Evolutionary conservation across 1,140 invertebrate species (phyloP), one percentile per base, ranked within the genome.

Genomic region (Zophobas morio): DNA sequence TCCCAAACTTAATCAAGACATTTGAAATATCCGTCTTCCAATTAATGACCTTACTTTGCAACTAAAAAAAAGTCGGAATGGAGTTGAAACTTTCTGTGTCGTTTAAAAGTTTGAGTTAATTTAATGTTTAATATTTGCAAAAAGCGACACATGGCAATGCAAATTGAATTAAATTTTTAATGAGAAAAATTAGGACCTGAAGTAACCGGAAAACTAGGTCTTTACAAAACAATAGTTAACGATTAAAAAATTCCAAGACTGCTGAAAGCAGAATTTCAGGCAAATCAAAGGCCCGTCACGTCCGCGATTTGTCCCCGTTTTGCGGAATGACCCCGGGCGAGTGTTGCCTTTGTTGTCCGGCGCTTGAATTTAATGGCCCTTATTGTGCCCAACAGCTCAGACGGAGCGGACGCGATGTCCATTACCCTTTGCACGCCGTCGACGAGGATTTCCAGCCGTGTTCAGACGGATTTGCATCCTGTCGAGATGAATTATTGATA

Each of bases 301-400:
- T 6, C 34, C n/a, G 32, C 47, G 53, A 72, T 37, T 54, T 72
- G 53, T 72, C 53, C 6, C 70, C 3, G 5, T 39, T 34, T 60
- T 56, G 71, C 60, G 42, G 70, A 75, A 72, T 70, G 75, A 75
- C 75, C 73, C 63, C 60, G 51, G 46, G 37, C 75, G 75, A 78
- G 75, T 78, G 73, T 78, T 75, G 70, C 70, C 70, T 63, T 70
- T 75, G 75, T 78, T 78, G 72, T 75, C 72, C 6, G 71, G 36
- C 63, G 73, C 72, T 75, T 75, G 77, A 78, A 78, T 78, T 78
- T 78, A 78, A 78, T 78, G 77, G 73, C 63, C 32, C 71, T 51
- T 75, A 78, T 78, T 78, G 60, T 75, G 70, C 73, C n/a, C 56
- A 78, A 78, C 56, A 75, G 77, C 70, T 78, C 60, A 72, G 49